phyloP scores from a whole-genome alignment of 1,140 invertebrate species.

The Gonatopus flavifemur region DNA sequence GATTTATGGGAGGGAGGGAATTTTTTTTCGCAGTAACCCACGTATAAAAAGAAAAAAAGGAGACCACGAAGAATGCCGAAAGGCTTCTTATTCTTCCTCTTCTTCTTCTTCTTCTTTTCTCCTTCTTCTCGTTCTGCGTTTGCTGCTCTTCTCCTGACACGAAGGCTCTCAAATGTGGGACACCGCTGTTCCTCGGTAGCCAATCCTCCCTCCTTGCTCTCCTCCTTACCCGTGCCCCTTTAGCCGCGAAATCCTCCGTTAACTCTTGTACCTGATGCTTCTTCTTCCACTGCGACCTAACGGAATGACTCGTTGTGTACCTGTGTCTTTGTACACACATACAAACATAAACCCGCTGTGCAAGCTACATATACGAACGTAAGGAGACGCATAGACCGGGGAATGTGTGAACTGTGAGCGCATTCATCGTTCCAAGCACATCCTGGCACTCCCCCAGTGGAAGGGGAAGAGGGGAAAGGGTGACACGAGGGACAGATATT shows the following conservation, averaged over 20 bases:
- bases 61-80: no score
- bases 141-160: no score
- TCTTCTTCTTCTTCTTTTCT: no score
- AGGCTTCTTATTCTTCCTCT: no score
- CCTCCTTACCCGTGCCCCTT: conserved; percentile 6
- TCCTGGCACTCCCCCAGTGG: conserved; percentile 57
- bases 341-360: neutral
- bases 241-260: conserved; percentile 45
- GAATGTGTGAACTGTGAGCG: conserved; percentile 39
- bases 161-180: conserved; percentile 52
- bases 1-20: no score
- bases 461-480: conserved; percentile 37
- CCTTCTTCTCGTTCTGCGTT: no score
- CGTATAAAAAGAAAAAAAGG: no score
- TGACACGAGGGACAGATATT: conserved; percentile 46
- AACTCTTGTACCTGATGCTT: conserved; percentile 39
- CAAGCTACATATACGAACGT: conserved; percentile 1
- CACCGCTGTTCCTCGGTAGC: conserved; percentile 28
- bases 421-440: conserved; percentile 56
- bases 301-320: conserved; percentile 43
- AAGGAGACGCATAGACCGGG: conserved; percentile 1
- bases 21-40: no score
- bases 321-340: conserved; percentile 16
- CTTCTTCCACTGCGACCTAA: conserved; percentile 29
- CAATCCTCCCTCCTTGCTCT: conserved; percentile 15